These are phyloP conservation scores for Liodrosophila aerea DNA, from an alignment of 2,888 invertebrate species.

Conservation along the genomic window DNA sequence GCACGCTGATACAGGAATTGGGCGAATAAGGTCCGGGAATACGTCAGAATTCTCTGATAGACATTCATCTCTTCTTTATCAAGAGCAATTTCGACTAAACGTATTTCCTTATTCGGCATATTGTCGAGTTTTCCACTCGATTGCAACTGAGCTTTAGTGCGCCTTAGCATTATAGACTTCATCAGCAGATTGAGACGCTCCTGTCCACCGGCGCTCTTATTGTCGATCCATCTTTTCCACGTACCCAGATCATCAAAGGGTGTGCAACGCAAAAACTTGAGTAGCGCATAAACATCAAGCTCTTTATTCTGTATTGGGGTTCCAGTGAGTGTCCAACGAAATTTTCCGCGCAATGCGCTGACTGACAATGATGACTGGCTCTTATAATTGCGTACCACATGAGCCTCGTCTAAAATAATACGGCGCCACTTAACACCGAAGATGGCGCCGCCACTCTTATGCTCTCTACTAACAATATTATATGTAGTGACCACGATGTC, in stretches of 20 bases:
- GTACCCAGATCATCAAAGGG: slow-evolving; percentile 94
- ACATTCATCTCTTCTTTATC: slow-evolving; percentile 88
- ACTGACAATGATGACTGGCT: slow-evolving; percentile 88
- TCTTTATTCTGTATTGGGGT: slow-evolving; percentile 98
- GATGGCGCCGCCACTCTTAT: slow-evolving; percentile 85
- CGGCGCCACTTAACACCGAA: slow-evolving; percentile 91
- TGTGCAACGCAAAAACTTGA: slow-evolving; percentile 92
- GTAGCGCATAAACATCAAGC: slow-evolving; percentile 89
- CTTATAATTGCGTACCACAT: slow-evolving; percentile 94
- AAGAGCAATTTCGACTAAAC: slow-evolving; percentile 86
- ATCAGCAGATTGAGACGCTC: slow-evolving; percentile 92
- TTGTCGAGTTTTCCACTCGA: slow-evolving; percentile 85
- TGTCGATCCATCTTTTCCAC: slow-evolving; percentile 97
- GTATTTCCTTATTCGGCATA: slow-evolving; percentile 86
- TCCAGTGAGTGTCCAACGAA: slow-evolving; percentile 94
- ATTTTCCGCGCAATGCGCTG: slow-evolving; percentile 83
- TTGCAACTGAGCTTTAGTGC: slow-evolving; percentile 92
- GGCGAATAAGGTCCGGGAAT: slow-evolving; percentile 89
- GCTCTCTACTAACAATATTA: slow-evolving; percentile 87
- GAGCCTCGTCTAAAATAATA: slow-evolving; percentile 96
- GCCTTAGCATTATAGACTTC: slow-evolving; percentile 91
- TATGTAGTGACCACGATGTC: slow-evolving; percentile 96
- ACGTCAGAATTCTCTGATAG: slow-evolving; percentile 89
- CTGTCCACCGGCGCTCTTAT: slow-evolving; percentile 90
- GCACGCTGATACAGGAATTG: slow-evolving; percentile 90